A percentile compares a stretch with the other conserved stretches of the same genome.
These are phyloP conservation scores for Hucho hucho DNA, from an alignment of 2,113 vertebrate species.

Conservation along the genomic window DNA sequence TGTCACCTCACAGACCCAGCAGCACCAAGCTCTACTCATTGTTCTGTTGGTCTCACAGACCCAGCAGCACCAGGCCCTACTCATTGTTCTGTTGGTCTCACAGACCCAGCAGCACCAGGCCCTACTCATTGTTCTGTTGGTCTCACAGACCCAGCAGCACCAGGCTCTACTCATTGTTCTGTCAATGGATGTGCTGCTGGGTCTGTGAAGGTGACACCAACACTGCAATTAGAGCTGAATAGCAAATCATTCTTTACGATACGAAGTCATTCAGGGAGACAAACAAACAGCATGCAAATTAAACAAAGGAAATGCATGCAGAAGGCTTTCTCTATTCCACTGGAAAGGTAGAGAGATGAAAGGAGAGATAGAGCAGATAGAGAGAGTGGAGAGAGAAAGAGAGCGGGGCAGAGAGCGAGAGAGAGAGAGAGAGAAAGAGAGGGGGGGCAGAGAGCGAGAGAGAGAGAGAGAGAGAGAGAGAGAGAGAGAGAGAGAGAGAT, in stretches of 20 bases:
- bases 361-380: too few relatives aligned
- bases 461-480: neutral
- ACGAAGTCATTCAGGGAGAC: slow-evolving; percentile 25
- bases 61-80: too few relatives aligned
- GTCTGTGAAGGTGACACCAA: too few relatives aligned
- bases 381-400: too few relatives aligned
- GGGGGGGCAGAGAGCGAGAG: fast-evolving
- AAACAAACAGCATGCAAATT: slow-evolving; percentile 11
- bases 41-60: slow-evolving; percentile 23
- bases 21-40: slow-evolving; percentile 35
- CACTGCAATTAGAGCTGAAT: slow-evolving; percentile 39
- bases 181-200: too few relatives aligned
- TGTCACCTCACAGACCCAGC: neutral
- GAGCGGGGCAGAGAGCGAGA: too few relatives aligned
- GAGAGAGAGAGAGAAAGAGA: too few relatives aligned
- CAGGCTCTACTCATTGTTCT: too few relatives aligned
- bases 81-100: too few relatives aligned
- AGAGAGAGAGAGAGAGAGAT: neutral
- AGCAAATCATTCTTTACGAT: slow-evolving; percentile 42
- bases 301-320: slow-evolving; percentile 14
- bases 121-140: too few relatives aligned
- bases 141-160: too few relatives aligned
- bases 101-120: too few relatives aligned
- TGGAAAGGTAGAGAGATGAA: neutral
- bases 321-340: neutral